phyloP scores from a whole-genome alignment of 1,140 invertebrate genomes.

The Diprion similis region DNA sequence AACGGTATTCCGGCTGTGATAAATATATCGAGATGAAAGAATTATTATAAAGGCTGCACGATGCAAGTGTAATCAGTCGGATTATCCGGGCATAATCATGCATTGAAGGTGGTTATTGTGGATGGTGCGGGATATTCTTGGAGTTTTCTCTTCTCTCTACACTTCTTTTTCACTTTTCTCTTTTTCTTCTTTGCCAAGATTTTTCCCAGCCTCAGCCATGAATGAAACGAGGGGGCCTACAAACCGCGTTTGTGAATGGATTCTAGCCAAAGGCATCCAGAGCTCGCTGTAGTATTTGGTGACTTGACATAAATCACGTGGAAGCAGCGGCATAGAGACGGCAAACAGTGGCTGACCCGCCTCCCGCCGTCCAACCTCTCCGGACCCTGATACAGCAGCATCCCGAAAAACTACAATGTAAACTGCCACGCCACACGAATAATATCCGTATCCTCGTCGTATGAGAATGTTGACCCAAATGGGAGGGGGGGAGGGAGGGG shows the following conservation, averaged over 20 bases:
- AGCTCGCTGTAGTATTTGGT: slow-evolving; percentile 30
- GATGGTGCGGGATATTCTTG: not conserved
- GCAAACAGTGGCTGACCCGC: slow-evolving; percentile 19
- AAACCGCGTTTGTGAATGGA: slow-evolving; percentile 15
- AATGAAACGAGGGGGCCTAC: slow-evolving; percentile 7
- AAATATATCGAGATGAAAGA: no score
- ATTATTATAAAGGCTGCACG: not conserved
- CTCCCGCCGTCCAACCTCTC: slow-evolving; percentile 19
- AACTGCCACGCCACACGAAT: slow-evolving; percentile 1
- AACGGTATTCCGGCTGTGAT: no score
- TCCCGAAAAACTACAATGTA: slow-evolving; percentile 7
- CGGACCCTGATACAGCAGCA: not conserved
- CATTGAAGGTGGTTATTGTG: not conserved
- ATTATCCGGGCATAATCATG: not conserved
- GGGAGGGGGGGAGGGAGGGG: not conserved
- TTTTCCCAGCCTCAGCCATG: slow-evolving; percentile 4
- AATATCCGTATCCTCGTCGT: not conserved
- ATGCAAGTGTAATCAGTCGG: not conserved
- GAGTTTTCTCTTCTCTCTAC: not conserved
- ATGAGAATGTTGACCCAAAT: not conserved
- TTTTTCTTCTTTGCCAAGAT: not conserved
- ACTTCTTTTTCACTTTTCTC: not conserved
- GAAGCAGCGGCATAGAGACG: slow-evolving; percentile 40
- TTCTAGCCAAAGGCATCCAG: slow-evolving; percentile 5
- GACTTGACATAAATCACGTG: slow-evolving; percentile 43